phyloP scores from a whole-genome alignment of 2,797 vertebrate genomes.

The Erithacus rubecula region DNA sequence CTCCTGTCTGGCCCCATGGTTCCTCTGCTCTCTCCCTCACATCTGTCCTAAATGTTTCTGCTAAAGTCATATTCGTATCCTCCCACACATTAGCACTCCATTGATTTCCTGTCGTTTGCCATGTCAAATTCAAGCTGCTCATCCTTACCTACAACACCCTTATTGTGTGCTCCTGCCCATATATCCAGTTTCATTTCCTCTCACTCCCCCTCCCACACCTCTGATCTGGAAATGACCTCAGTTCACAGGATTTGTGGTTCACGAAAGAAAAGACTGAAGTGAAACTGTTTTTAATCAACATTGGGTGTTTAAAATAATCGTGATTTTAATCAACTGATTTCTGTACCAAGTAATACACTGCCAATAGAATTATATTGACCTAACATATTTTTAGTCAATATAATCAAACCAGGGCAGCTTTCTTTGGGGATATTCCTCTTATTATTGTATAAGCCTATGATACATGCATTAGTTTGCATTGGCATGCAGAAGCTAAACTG shows the following conservation, averaged over 20 bases:
- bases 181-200: slow-evolving; percentile 44
- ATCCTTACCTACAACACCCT: slow-evolving; percentile 14
- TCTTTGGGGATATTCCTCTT: not conserved
- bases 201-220: not conserved
- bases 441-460: not conserved
- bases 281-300: not conserved
- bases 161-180: not conserved
- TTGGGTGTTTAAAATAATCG: not conserved
- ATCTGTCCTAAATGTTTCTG: slow-evolving; percentile 45
- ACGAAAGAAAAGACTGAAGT: not conserved
- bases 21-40: slow-evolving; percentile 15
- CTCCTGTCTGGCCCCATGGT: not conserved
- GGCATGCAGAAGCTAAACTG: not conserved
- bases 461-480: not conserved
- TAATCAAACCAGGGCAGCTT: not conserved
- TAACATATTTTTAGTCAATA: not conserved
- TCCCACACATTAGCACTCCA: slow-evolving; percentile 30
- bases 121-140: slow-evolving; percentile 41
- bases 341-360: not conserved
- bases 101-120: slow-evolving; percentile 49
- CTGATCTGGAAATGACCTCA: slow-evolving; percentile 30
- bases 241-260: not conserved
- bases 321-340: not conserved
- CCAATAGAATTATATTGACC: not conserved
- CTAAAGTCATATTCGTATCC: not conserved